Base-by-base conservation (phyloP, 2,888 invertebrate species). In the Diaperis boleti region DNA sequence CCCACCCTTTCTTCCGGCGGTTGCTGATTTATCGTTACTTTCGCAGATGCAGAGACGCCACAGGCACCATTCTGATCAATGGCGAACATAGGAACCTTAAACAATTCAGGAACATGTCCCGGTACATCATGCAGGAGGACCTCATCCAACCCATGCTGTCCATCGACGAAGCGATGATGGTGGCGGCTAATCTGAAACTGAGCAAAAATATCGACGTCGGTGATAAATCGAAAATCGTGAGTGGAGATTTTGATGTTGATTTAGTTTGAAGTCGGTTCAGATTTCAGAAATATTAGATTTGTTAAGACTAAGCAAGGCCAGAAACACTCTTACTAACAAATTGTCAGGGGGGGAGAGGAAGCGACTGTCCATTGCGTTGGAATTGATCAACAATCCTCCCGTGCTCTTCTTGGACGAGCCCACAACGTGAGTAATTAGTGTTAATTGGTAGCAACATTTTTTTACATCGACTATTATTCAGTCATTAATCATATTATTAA, bases 111-210 rank as follows among this genome's bases (percentile, higher is more conserved):
- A 94, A 94, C 82, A 86, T 94, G 82, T 95, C 96, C 0, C 89
- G 96, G 54, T 97, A 97, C 83, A 98, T 98, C 71, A 96, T 97
- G 96, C 98, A 98, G 82, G 89, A 94, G 68, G 94, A 95, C 76
- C 83, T 94, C 0, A 82, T 95, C 11, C 92, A 96, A 78, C 94
- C 93, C 0, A 89, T 91, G 78, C 88, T 97, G 68, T 92, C 95
- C 0, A 95, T 96, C 1, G 84, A 87, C 64, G 98, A 98, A 79
- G 87, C 93, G 4, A 94, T 98, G 93, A 83, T 86, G 71, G 88
- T 96, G 69, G 94, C 96, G 0, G 94, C 96, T 0, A 92, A 96
- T 76, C 84, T 98, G 45, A 97, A 98, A 80, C 86, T 97, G 3
- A 91, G 92, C 6, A 83, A 86, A 52, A 86, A 85, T 8, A 82